These are phyloP conservation scores for Nephila pilipes DNA, from an alignment of 1,140 invertebrate species.

Conservation along the genomic window DNA sequence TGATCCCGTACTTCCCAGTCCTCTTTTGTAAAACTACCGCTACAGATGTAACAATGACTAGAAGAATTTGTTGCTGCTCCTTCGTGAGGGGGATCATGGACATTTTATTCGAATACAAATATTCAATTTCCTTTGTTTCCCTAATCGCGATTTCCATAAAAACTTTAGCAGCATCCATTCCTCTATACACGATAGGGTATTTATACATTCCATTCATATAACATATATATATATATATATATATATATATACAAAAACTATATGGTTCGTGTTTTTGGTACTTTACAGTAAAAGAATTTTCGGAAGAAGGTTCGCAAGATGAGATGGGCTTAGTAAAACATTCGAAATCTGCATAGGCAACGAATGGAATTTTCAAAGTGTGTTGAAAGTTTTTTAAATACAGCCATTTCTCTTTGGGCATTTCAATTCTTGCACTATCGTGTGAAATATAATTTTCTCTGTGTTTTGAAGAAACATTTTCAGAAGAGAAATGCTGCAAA, in stretches of 20 bases:
- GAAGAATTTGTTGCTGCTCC: constrained; percentile 3
- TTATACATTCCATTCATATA: neutral
- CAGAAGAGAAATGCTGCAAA: too few relatives aligned
- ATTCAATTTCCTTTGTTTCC: neutral
- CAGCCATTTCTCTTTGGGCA: constrained; percentile 6
- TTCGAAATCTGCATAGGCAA: constrained; percentile 50
- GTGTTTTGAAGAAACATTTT: too few relatives aligned
- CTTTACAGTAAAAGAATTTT: neutral
- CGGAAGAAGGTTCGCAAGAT: neutral
- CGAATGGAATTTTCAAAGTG: constrained; percentile 42
- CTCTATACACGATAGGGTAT: neutral
- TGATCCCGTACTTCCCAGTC: too few relatives aligned
- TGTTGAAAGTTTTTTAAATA: constrained; percentile 41
- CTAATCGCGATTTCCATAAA: neutral
- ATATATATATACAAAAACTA: neutral
- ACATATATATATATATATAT: neutral
- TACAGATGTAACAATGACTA: constrained; percentile 26
- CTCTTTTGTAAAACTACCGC: too few relatives aligned
- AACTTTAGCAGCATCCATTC: neutral
- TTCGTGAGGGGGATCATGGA: neutral
- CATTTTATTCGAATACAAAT: constrained; percentile 25
- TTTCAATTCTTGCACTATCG: too few relatives aligned
- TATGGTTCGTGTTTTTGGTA: constrained; percentile 51
- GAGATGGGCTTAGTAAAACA: neutral
- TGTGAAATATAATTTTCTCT: neutral